These are phyloP conservation scores for Thymelicus lineola DNA, from an alignment of 2,888 invertebrate genomes.

Conservation along the genomic window DNA sequence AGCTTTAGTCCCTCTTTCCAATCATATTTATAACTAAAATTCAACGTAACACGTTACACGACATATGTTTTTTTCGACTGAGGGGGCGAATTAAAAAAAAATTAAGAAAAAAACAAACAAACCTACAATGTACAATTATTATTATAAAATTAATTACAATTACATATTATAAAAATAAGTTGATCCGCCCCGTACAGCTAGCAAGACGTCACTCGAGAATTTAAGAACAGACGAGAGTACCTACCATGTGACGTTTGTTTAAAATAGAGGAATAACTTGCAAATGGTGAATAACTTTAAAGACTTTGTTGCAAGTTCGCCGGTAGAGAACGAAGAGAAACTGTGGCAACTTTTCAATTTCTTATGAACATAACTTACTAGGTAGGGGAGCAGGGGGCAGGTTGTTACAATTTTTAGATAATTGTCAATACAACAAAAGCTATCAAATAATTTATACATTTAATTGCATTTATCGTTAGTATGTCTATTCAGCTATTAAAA, in stretches of 20 bases:
- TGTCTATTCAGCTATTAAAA: too few relatives aligned
- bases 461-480: too few relatives aligned
- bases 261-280: constrained; percentile 14
- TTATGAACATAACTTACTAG: background rate
- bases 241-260: constrained; percentile 15
- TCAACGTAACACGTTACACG: too few relatives aligned
- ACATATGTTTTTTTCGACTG: too few relatives aligned
- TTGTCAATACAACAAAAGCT: too few relatives aligned
- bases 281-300: constrained; percentile 20
- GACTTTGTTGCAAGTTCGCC: constrained; percentile 8
- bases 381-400: too few relatives aligned
- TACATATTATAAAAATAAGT: background rate
- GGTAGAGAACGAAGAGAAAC: background rate
- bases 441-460: too few relatives aligned
- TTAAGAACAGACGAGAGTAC: background rate
- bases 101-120: too few relatives aligned
- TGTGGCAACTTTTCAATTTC: background rate
- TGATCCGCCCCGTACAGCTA: background rate
- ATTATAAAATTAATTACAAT: background rate
- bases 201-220: background rate
- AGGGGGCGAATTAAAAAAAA: too few relatives aligned
- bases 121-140: background rate
- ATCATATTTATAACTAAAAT: too few relatives aligned
- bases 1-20: too few relatives aligned
- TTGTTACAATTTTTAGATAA: too few relatives aligned